Evolutionary conservation across 2,797 vertebrate genomes (phyloP).

Genomic region (Holocentrus rufus): DNA sequence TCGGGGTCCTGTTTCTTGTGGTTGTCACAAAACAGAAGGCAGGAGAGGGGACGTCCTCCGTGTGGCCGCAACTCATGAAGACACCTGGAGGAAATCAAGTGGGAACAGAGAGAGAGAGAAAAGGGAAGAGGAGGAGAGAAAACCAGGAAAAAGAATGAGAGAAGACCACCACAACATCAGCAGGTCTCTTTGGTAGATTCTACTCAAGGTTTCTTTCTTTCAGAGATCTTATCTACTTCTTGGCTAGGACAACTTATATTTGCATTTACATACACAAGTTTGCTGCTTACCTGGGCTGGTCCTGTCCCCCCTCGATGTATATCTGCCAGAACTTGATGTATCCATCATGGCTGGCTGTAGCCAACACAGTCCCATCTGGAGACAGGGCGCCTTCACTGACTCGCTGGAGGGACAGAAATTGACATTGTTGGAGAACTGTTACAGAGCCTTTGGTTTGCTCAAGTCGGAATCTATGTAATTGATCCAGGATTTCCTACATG

Average conservation of each 20-base stretch:
- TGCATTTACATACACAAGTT: too few species aligned
- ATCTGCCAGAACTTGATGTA: conserved; percentile 99
- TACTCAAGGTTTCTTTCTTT: neutral
- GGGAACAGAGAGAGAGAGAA: neutral
- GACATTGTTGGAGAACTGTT: conserved; percentile 3
- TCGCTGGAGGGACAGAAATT: conserved; percentile 76
- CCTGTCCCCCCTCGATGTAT: conserved; percentile 95
- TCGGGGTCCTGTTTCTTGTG: conserved; percentile 99
- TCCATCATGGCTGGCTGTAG: conserved; percentile 97
- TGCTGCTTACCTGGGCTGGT: conserved; percentile 89
- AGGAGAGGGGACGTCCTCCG: conserved; percentile 92
- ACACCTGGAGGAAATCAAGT: conserved; percentile 81
- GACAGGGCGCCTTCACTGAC: conserved; percentile 97
- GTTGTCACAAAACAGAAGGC: conserved; percentile 98
- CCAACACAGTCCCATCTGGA: conserved; percentile 95
- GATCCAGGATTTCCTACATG: neutral
- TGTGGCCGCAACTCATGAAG: conserved; percentile 98
- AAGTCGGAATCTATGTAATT: neutral
- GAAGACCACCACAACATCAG: neutral
- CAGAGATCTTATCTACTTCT: neutral
- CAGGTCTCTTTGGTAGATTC: too few species aligned
- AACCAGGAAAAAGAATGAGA: neutral
- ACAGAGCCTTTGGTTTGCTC: neutral
- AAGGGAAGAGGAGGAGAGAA: neutral
- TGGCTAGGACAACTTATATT: neutral